Evolutionary conservation across 1,140 invertebrate genomes (phyloP).

Genomic region (Apis florea): DNA sequence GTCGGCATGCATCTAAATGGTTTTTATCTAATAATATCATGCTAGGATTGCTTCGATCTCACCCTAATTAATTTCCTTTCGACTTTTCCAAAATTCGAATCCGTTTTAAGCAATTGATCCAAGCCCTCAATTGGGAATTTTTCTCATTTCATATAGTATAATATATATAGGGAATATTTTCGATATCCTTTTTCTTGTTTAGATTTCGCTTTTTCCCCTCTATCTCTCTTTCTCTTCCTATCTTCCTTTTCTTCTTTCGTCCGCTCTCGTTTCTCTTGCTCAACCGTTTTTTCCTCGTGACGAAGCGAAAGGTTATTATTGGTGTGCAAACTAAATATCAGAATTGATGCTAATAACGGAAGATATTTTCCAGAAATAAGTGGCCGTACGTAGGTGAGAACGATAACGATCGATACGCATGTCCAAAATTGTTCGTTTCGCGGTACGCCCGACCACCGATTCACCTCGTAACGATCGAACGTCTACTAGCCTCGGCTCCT

Average conservation of each 20-base stretch:
- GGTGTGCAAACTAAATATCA: background rate
- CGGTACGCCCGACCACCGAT: conserved; percentile 48
- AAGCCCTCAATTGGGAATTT: background rate
- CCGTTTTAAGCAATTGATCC: background rate
- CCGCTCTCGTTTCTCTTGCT: too few relatives aligned
- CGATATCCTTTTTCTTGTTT: background rate
- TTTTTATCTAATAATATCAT: background rate
- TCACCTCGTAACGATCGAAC: conserved; percentile 72
- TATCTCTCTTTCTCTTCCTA: background rate
- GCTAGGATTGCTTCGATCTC: background rate
- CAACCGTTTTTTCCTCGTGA: too few relatives aligned
- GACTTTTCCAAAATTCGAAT: background rate
- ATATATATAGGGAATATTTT: background rate
- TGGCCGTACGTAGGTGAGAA: background rate
- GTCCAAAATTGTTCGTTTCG: conserved; percentile 4
- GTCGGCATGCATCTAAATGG: conserved; percentile 19
- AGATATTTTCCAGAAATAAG: background rate
- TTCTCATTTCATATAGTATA: background rate
- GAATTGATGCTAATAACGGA: background rate
- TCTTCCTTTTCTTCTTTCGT: too few relatives aligned
- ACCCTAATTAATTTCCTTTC: too few relatives aligned
- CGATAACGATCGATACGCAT: conserved; percentile 27
- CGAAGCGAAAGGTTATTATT: background rate
- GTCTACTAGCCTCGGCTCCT: conserved; percentile 58
- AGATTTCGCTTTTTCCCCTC: background rate